Conservation (phyloP, 2,888 invertebrate genomes). For the Cephus runcator region DNA sequence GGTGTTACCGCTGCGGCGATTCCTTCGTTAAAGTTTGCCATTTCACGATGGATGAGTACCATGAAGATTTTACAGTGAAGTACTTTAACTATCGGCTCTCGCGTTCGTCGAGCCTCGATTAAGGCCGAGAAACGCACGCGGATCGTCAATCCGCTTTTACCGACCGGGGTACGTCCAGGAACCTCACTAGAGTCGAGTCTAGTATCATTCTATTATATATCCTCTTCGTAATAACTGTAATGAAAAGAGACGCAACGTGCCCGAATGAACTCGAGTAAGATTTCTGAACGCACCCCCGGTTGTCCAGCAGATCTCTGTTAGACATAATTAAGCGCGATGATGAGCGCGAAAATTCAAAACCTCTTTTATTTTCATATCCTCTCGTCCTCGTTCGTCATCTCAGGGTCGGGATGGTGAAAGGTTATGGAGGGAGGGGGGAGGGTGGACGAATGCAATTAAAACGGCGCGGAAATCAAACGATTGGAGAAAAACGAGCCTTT, state of each 20-base stretch:
- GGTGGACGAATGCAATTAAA: neutral
- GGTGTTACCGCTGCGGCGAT: neutral
- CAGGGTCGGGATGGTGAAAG: neutral
- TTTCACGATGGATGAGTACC: neutral
- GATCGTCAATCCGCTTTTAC: neutral
- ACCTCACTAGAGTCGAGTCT: too few species aligned
- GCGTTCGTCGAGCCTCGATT: neutral
- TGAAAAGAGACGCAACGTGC: too few species aligned
- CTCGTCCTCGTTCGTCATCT: neutral
- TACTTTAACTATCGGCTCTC: neutral
- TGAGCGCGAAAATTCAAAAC: neutral
- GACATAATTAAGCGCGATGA: neutral
- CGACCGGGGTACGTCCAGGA: neutral
- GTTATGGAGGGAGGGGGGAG: neutral
- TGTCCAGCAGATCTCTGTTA: neutral
- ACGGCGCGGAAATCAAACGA: conserved; percentile 2
- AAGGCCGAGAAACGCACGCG: neutral
- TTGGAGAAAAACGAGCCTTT: conserved; percentile 15
- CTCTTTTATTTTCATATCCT: neutral
- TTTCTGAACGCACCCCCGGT: neutral
- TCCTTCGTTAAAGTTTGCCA: neutral
- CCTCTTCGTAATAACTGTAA: too few species aligned
- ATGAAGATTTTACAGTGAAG: neutral
- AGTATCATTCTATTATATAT: too few species aligned
- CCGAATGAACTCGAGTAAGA: too few species aligned